Conservation (phyloP, 2,888 invertebrate genomes). For the Empis stercorea region DNA sequence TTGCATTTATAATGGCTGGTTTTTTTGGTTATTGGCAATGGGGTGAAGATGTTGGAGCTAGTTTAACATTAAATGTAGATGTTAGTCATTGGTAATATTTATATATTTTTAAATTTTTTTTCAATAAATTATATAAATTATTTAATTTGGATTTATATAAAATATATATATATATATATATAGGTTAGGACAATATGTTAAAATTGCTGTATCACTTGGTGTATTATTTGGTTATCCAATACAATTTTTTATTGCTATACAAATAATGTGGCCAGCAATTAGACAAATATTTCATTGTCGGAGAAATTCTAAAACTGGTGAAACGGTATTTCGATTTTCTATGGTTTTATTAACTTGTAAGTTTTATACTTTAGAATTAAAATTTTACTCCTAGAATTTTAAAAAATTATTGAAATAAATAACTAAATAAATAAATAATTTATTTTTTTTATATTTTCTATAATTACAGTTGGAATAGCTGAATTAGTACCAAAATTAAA, state of each 20-base stretch:
- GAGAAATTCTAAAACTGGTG: constrained; percentile 44
- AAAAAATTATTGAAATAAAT: not conserved
- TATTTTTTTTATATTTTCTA: constrained; percentile 16
- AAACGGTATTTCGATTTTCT: constrained; percentile 55
- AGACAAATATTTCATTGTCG: constrained; percentile 41
- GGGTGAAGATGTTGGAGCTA: constrained; percentile 68
- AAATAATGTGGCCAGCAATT: constrained; percentile 72
- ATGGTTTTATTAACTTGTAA: constrained; percentile 76
- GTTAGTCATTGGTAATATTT: constrained; percentile 14
- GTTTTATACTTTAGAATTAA: no score
- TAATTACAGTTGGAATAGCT: constrained; percentile 71
- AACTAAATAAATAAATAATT: constrained; percentile 1
- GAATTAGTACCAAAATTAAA: constrained; percentile 75
- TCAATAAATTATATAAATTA: no score
- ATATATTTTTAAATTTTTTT: no score
- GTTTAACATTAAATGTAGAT: constrained; percentile 78
- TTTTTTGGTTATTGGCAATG: constrained; percentile 80
- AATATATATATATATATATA: constrained; percentile 16
- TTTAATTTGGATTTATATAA: no score
- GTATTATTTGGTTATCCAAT: constrained; percentile 84
- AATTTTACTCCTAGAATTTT: not conserved
- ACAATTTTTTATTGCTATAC: constrained; percentile 90
- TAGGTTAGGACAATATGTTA: constrained; percentile 71
- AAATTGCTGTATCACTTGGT: constrained; percentile 70
- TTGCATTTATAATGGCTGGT: constrained; percentile 68